A percentile compares a stretch with the other conserved stretches of the same genome.
phyloP scores from a whole-genome alignment of 2,888 invertebrate genomes.

The Temnothorax rugatulus region DNA sequence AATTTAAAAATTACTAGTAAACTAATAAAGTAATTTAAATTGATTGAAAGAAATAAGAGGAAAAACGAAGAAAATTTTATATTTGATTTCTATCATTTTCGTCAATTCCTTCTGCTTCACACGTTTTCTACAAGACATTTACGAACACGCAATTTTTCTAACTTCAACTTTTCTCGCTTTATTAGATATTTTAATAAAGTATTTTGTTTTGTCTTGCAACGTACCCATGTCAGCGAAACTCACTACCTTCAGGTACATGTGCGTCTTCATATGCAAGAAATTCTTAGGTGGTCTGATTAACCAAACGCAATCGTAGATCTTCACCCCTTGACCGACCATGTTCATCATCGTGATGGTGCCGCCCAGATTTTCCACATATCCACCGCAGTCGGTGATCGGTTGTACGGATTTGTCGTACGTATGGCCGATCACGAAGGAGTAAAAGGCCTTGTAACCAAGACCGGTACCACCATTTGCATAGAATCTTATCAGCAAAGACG shows the following conservation, averaged over 20 bases:
- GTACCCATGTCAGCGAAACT: slow-evolving; percentile 88
- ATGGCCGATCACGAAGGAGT: slow-evolving; percentile 86
- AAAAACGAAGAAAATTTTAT: not conserved
- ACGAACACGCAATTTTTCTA: not conserved
- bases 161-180: not conserved
- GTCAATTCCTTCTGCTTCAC: not conserved
- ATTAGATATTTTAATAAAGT: not conserved
- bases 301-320: slow-evolving; percentile 91
- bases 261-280: slow-evolving; percentile 90
- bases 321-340: slow-evolving; percentile 88
- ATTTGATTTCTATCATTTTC: not conserved
- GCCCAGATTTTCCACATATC: slow-evolving; percentile 90
- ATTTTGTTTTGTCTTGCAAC: not conserved
- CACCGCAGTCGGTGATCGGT: slow-evolving; percentile 89
- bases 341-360: slow-evolving; percentile 93
- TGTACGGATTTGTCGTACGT: slow-evolving; percentile 81
- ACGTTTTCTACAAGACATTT: not conserved
- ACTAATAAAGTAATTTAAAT: not conserved
- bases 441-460: slow-evolving; percentile 89
- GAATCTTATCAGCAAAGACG: slow-evolving; percentile 89
- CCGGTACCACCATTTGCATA: slow-evolving; percentile 91
- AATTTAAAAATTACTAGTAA: too few relatives aligned
- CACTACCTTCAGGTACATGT: slow-evolving; percentile 89
- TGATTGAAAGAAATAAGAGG: not conserved
- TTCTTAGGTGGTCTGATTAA: slow-evolving; percentile 90